A percentile compares a stretch with the other conserved stretches of the same genome.
Evolutionary conservation across 2,113 vertebrate genomes (phyloP).

Genomic region (Promerops cafer): DNA sequence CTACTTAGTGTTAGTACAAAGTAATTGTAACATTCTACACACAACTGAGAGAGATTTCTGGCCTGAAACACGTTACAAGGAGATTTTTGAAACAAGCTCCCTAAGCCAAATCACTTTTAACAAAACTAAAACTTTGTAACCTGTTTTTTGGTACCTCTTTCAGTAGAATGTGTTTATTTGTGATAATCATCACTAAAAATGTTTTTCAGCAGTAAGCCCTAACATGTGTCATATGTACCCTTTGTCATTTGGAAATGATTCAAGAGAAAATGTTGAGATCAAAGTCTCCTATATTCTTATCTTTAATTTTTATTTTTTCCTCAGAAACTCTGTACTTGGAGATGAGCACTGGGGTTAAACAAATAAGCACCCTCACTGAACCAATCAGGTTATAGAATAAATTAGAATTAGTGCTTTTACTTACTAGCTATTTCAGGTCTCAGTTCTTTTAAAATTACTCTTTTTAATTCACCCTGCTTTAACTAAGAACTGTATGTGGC

Average conservation of each 20-base stretch:
- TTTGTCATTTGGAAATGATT: neutral
- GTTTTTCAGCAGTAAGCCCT: neutral
- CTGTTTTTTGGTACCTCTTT: neutral
- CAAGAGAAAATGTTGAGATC: neutral
- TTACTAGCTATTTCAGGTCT: neutral
- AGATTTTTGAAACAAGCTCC: neutral
- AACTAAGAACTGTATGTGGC: neutral
- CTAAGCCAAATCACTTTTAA: neutral
- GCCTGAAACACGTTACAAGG: neutral
- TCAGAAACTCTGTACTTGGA: neutral
- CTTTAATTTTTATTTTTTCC: neutral
- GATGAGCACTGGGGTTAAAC: neutral
- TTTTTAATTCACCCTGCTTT: neutral
- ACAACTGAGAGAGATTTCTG: neutral
- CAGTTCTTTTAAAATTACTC: neutral
- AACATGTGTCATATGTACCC: neutral
- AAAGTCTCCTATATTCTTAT: neutral
- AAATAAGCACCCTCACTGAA: neutral
- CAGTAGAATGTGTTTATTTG: neutral
- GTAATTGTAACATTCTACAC: neutral
- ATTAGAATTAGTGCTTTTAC: neutral
- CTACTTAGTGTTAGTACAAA: neutral
- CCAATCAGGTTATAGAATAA: neutral
- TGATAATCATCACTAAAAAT: neutral
- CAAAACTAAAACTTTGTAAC: neutral